phyloP scores from a whole-genome alignment of 2,797 vertebrate genomes.

The Alosa sapidissima region DNA sequence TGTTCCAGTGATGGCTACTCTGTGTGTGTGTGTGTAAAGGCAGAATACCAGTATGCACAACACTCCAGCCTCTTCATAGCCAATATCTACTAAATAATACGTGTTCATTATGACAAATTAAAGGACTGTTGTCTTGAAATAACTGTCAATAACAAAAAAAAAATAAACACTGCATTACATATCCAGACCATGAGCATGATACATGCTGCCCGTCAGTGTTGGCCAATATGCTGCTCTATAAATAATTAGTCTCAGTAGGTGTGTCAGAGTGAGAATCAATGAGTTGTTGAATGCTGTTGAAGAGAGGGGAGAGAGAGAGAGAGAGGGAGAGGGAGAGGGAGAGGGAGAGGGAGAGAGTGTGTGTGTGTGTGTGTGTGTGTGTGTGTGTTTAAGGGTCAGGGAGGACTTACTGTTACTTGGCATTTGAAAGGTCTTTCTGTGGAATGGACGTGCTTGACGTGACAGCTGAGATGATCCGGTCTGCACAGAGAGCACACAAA shows the following conservation, averaged over 20 bases:
- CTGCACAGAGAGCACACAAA: slow-evolving; percentile 67
- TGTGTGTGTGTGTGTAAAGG: not conserved
- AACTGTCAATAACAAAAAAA: not conserved
- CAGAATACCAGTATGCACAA: too few species aligned
- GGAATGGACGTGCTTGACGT: slow-evolving; percentile 97
- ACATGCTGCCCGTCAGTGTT: not conserved
- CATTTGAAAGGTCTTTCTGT: slow-evolving; percentile 99
- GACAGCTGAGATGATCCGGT: slow-evolving; percentile 98
- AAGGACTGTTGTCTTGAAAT: not conserved
- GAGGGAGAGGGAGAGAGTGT: not conserved
- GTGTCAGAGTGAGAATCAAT: not conserved
- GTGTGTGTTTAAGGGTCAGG: not conserved
- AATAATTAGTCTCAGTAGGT: not conserved
- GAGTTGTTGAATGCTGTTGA: not conserved
- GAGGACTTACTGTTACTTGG: slow-evolving; percentile 90
- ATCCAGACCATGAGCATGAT: not conserved
- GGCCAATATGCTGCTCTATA: not conserved
- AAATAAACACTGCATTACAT: not conserved
- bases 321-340: not conserved
- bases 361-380: too few species aligned
- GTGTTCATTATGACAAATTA: not conserved
- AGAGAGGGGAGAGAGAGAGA: not conserved
- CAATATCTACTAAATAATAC: not conserved
- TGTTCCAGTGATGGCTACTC: not conserved
- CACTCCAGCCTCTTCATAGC: too few species aligned